These are phyloP conservation scores for Merops nubicus DNA, from an alignment of 2,113 vertebrate genomes.

Conservation along the genomic window DNA sequence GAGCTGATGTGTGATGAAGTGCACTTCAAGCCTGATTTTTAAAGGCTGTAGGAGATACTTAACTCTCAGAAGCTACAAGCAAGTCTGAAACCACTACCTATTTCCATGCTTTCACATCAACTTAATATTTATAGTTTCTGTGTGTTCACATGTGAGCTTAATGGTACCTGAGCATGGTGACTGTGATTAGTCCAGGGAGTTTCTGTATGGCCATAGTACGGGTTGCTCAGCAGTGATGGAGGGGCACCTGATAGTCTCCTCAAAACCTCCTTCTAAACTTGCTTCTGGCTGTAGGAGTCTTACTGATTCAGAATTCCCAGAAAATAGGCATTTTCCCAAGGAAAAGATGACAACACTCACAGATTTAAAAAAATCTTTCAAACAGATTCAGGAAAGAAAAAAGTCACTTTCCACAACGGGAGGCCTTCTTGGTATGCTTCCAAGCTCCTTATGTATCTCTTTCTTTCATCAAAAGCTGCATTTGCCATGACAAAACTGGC, in stretches of 20 bases:
- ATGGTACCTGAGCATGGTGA: neutral
- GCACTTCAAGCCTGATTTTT: neutral
- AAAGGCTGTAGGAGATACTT: neutral
- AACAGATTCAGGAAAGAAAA: neutral
- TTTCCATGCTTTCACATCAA: neutral
- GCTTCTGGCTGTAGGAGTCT: neutral
- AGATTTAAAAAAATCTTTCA: neutral
- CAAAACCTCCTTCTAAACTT: neutral
- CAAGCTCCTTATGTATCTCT: neutral
- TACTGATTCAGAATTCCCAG: neutral
- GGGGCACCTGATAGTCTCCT: neutral
- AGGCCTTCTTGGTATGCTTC: neutral
- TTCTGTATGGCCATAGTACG: no score
- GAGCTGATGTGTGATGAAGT: neutral
- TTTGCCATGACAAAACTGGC: neutral
- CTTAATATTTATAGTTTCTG: neutral
- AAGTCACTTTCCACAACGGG: neutral
- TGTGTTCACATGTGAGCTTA: neutral
- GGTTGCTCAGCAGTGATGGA: neutral
- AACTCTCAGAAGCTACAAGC: neutral
- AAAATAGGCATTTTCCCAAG: neutral
- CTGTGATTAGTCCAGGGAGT: neutral
- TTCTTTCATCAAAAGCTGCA: slow-evolving; percentile 21
- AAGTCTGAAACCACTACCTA: neutral
- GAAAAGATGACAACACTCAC: neutral